Conservation (phyloP, 2,797 vertebrate genomes). For the Bryconaethiops microstoma region DNA sequence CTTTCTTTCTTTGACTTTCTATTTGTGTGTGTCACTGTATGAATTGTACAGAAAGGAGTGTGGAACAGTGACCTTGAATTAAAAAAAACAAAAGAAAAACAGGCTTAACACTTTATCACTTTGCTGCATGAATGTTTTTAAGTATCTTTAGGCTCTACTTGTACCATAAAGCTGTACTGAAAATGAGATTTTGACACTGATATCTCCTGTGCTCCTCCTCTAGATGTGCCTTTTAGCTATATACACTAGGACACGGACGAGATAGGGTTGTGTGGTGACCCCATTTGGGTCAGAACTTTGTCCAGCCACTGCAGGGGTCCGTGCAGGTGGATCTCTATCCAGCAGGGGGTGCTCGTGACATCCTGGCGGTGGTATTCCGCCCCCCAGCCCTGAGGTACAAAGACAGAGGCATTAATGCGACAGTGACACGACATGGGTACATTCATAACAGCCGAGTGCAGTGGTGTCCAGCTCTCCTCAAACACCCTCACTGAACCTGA, state of each 20-base stretch:
- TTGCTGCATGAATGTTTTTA: constrained; percentile 28
- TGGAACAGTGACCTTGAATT: background rate
- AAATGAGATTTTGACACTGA: constrained; percentile 1
- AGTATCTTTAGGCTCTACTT: constrained; percentile 19
- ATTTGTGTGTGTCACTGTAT: constrained; percentile 10
- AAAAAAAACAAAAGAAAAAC: constrained; percentile 22
- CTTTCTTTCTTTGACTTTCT: constrained; percentile 38
- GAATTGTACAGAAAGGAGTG: constrained; percentile 26
- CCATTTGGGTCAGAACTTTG: constrained; percentile 98
- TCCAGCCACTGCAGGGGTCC: constrained; percentile 98
- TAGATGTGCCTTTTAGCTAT: constrained; percentile 20
- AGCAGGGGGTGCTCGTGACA: constrained; percentile 98
- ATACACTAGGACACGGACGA: constrained; percentile 91
- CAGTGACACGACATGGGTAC: no score
- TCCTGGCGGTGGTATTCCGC: constrained; percentile 98
- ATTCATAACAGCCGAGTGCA: no score
- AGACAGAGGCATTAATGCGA: background rate
- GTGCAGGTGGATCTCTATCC: constrained; percentile 97
- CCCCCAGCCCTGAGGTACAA: constrained; percentile 88
- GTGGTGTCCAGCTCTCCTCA: no score
- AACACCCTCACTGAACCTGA: no score
- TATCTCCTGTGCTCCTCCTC: constrained; percentile 26
- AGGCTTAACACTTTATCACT: constrained; percentile 20
- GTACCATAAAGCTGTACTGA: constrained; percentile 36
- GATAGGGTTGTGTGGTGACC: constrained; percentile 95